Evolutionary conservation across 1,140 invertebrate species (phyloP), one percentile per base, ranked within the genome.

Genomic region (Ctenoplectra terminalis): DNA sequence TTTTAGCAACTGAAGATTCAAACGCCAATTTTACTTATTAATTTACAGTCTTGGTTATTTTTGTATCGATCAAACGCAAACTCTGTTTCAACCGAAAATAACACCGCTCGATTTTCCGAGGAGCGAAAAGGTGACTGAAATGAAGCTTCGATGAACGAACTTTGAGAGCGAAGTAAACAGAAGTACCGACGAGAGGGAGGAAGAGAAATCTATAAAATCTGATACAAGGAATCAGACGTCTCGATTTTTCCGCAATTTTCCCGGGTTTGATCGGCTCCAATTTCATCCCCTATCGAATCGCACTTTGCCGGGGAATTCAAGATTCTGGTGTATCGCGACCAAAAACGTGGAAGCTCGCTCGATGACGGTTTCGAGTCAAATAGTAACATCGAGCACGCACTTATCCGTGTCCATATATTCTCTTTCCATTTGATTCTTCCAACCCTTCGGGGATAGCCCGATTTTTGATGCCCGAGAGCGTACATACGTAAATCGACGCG

Each of bases 371-470:
- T 54, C 77, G 56, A 54, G 43, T 73, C 43, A 48, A 63, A 50
- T 61, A 72, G 64, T 46, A 60, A 58, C 72, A 50, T 78, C 72
- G 74, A 73, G 66, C 67, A 82, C 74, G 58, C 78, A 71, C 67
- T 85, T 81, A 85, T 79, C 77, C 83, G 66, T 56, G 72, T 82
- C 69, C 61, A 48, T 69, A 61, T 86, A 85, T 81, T 81, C 82
- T 85, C 66, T 72, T 66, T 67, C 56, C 37, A 64, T 40, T 72
- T 54, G 70, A 67, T 81, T 85, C 46, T 60, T 70, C 52, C 60
- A 43, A 54, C 69, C 61, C 81, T 87, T 70, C 50, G 82, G 84
- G 80, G 73, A 79, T 83, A 50, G 15, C n/a, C 17, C 26, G 50
- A 58, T 77, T 58, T 56, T 26, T 26, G 66, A 60, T 78, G 67